Evolutionary conservation across 1,140 invertebrate species (phyloP), one percentile per base, ranked within the genome.

Genomic region (Sarcophaga bullata): DNA sequence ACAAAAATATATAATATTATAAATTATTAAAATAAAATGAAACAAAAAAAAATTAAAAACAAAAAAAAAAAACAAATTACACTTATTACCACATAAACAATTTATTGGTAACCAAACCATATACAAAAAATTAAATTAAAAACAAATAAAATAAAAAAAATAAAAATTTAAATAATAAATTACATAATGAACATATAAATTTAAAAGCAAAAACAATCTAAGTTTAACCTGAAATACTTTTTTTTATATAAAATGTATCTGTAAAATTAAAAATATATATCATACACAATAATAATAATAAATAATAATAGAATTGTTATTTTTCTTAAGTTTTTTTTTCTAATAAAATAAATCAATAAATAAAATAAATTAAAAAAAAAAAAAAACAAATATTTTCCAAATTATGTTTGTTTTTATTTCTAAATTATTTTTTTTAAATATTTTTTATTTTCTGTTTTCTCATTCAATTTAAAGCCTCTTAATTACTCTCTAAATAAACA

Each of bases 61-160:
- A 73, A 46, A 76, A 49, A n/a, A 78, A 78, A 72, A 72, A 17
- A 19, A 68, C 62, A 68, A 78, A 78, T 78, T 78, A 78, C 75
- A 78, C 75, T 78, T 78, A 78, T 50, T 78, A 78, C 75, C 75
- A 78, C n/a, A 78, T 52, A 78, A 78, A 78, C 48, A 78, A 50
- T 52, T 76, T 78, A 78, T 78, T 50, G 75, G 75, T 78, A 78
- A 50, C 49, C 8, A 78, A 78, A 50, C 48, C 48, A 50, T 50
- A 78, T 17, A 50, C 48, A 78, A 76, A 76, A n/a, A n/a, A n/a
- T n/a, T n/a, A n/a, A n/a, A n/a, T n/a, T n/a, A n/a, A n/a, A n/a
- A n/a, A n/a, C n/a, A n/a, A n/a, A n/a, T n/a, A n/a, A n/a, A n/a
- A n/a, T n/a, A n/a, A n/a, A n/a, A n/a, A n/a, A n/a, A n/a, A 76